These are phyloP conservation scores for Enteromius unitaeniatus DNA, from an alignment of 2,797 vertebrate species.

Conservation along the genomic window DNA sequence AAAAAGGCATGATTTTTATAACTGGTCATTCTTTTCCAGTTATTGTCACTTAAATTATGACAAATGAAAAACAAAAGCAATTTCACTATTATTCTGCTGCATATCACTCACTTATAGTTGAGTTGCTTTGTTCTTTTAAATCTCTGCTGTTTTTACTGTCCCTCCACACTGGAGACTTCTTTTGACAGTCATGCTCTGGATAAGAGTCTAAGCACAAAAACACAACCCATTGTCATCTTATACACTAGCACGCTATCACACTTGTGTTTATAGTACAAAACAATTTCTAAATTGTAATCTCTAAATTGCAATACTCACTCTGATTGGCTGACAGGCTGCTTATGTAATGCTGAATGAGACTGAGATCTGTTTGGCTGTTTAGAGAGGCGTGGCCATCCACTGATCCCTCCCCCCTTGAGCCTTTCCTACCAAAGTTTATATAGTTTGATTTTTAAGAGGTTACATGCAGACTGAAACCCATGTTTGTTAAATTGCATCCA, in stretches of 20 bases:
- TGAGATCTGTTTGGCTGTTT: slow-evolving; percentile 86
- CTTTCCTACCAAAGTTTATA: slow-evolving; percentile 76
- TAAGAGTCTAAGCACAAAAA: slow-evolving; percentile 62
- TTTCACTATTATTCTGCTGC: neutral
- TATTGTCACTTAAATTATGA: neutral
- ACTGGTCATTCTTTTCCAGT: neutral
- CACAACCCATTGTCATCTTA: neutral
- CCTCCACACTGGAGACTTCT: slow-evolving; percentile 80
- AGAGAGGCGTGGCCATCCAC: slow-evolving; percentile 73
- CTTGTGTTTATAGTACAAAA: slow-evolving; percentile 5
- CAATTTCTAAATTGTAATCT: no score
- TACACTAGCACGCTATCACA: neutral
- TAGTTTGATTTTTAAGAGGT: neutral
- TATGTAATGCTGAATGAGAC: slow-evolving; percentile 85
- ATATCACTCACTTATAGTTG: slow-evolving; percentile 79
- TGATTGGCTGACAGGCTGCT: slow-evolving; percentile 79
- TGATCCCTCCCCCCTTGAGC: slow-evolving; percentile 80
- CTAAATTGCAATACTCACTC: slow-evolving; percentile 66
- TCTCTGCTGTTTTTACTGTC: slow-evolving; percentile 84
- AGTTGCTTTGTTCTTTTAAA: slow-evolving; percentile 79
- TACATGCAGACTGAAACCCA: neutral
- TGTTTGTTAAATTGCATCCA: neutral
- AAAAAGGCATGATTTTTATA: slow-evolving; percentile 34
- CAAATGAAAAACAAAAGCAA: neutral
- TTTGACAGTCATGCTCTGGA: slow-evolving; percentile 72